phyloP scores from a whole-genome alignment of 2,888 invertebrate species.

The Acrobasis suavella region DNA sequence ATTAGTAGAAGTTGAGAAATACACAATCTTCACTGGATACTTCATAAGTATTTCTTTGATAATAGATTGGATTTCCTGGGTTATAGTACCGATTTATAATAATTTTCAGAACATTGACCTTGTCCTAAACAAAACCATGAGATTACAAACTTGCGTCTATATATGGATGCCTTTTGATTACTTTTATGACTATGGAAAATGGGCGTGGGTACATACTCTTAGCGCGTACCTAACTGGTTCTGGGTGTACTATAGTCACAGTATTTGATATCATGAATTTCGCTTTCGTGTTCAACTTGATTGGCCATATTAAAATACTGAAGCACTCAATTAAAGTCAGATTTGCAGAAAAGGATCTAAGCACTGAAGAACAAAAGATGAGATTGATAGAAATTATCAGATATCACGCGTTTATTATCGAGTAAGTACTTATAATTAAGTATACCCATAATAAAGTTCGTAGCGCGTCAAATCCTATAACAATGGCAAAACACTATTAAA shows the following conservation, averaged over 20 bases:
- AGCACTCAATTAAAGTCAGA: constrained; percentile 36
- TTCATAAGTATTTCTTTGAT: constrained; percentile 31
- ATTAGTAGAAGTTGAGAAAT: constrained; percentile 36
- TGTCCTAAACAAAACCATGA: constrained; percentile 38
- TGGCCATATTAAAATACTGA: constrained; percentile 47
- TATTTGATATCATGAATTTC: constrained; percentile 43
- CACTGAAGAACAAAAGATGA: constrained; percentile 35
- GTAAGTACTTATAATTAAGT: constrained; percentile 34
- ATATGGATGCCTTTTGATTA: constrained; percentile 48
- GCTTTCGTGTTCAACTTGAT: constrained; percentile 45
- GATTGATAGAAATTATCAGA: constrained; percentile 38
- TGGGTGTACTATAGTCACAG: constrained; percentile 30
- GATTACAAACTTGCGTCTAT: constrained; percentile 42
- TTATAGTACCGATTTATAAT: constrained; percentile 35
- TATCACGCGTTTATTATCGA: constrained; percentile 46
- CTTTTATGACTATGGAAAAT: constrained; percentile 38
- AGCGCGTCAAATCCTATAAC: too few relatives aligned
- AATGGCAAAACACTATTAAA: too few relatives aligned
- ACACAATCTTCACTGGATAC: constrained; percentile 35
- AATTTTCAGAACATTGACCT: constrained; percentile 37
- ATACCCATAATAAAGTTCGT: too few relatives aligned
- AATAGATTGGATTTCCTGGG: constrained; percentile 38
- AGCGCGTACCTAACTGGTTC: background rate
- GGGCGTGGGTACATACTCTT: constrained; percentile 35
- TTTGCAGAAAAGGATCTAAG: constrained; percentile 31